These are phyloP conservation scores for Podotricha telesiphe DNA, from an alignment of 2,888 invertebrate species.

Conservation along the genomic window DNA sequence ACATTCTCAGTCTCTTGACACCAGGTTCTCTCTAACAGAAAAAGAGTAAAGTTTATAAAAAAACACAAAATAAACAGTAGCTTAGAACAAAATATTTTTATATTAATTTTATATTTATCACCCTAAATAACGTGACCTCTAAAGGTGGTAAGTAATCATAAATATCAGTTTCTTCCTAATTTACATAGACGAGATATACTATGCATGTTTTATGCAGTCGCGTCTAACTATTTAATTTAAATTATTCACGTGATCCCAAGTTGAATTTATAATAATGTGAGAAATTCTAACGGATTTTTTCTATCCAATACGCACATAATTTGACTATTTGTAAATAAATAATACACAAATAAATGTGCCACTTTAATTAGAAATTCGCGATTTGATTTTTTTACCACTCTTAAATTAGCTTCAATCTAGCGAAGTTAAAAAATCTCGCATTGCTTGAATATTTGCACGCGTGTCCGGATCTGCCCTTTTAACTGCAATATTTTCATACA, in stretches of 20 bases:
- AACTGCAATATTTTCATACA: no score
- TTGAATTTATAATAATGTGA: slow-evolving; percentile 75
- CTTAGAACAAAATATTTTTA: no score
- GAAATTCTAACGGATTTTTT: slow-evolving; percentile 77
- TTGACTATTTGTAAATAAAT: background rate
- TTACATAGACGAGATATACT: slow-evolving; percentile 75
- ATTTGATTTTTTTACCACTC: no score
- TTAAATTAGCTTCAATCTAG: no score
- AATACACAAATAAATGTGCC: background rate
- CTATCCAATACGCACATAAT: background rate
- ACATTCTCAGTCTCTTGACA: no score
- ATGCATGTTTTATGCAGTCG: slow-evolving; percentile 77
- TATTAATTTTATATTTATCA: background rate
- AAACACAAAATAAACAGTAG: no score
- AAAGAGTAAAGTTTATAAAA: no score
- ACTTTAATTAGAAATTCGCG: no score
- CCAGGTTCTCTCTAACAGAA: no score
- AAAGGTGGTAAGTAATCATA: slow-evolving; percentile 33
- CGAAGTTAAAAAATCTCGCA: no score
- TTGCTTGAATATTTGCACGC: no score
- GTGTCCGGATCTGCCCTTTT: no score
- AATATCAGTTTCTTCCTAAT: slow-evolving; percentile 62
- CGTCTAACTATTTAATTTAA: slow-evolving; percentile 81
- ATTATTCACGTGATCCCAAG: slow-evolving; percentile 67
- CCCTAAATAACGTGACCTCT: slow-evolving; percentile 30